phyloP scores from a whole-genome alignment of 2,888 invertebrate species.

The Cheilosia vulpina region DNA sequence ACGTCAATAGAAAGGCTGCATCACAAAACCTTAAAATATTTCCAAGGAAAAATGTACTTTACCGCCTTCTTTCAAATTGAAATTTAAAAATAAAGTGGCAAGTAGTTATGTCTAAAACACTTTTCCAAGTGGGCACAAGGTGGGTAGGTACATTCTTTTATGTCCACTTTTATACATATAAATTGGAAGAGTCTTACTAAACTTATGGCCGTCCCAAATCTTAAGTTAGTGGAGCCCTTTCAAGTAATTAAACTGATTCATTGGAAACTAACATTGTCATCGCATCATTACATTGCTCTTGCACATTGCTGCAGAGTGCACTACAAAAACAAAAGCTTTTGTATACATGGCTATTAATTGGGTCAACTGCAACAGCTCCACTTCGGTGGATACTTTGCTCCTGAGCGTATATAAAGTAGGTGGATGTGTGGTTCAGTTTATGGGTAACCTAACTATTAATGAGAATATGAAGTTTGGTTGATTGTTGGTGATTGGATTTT shows the following conservation, averaged over 20 bases:
- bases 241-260: constrained; percentile 18
- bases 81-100: no score
- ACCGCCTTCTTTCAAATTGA: no score
- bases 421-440: constrained; percentile 13
- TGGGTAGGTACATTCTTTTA: no score
- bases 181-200: background rate
- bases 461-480: background rate
- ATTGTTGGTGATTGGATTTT: constrained; percentile 24
- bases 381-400: background rate
- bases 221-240: background rate
- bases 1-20: no score
- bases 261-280: constrained; percentile 15
- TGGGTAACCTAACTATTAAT: constrained; percentile 10
- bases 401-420: constrained; percentile 11
- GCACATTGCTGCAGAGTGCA: background rate
- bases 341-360: constrained; percentile 12
- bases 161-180: no score
- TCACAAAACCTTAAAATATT: no score
- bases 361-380: constrained; percentile 9
- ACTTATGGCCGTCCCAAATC: background rate
- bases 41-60: no score
- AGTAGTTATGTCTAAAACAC: no score
- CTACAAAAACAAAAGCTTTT: constrained; percentile 8
- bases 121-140: no score
- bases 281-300: constrained; percentile 3